A percentile compares a stretch with the other conserved stretches of the same genome.
These are phyloP conservation scores for Corythaixoides concolor DNA, from an alignment of 2,113 vertebrate species.

Conservation along the genomic window DNA sequence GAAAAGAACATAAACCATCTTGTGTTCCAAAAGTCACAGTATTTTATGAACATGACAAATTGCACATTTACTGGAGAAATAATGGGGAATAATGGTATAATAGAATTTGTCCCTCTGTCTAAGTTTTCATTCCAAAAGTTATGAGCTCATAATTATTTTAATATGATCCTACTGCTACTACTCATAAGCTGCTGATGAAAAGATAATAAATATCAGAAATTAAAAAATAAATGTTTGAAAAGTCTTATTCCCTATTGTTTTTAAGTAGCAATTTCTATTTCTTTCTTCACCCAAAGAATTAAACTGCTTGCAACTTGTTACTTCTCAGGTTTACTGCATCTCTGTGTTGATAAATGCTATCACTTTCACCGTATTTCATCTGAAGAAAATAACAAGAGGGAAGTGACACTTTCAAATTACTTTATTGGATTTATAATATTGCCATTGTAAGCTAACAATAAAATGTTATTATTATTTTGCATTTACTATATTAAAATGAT, in stretches of 20 bases:
- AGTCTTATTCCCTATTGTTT: neutral
- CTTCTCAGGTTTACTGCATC: neutral
- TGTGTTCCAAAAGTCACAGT: neutral
- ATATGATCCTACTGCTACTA: neutral
- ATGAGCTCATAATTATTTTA: neutral
- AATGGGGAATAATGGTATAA: neutral
- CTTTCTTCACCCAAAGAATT: neutral
- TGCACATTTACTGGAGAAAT: neutral
- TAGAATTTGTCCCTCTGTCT: neutral
- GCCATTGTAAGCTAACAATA: neutral
- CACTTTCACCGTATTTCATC: neutral
- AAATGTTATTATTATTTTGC: neutral
- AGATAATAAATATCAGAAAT: neutral
- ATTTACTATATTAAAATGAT: neutral
- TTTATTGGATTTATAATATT: neutral
- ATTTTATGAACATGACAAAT: neutral
- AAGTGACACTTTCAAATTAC: neutral
- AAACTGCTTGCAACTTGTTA: neutral
- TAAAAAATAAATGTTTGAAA: neutral
- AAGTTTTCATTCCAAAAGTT: neutral
- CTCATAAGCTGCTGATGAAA: neutral
- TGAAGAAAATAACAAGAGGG: neutral
- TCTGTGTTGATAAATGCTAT: neutral
- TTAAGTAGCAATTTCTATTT: neutral
- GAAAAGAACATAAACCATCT: neutral